Conservation (phyloP, 2,888 invertebrate genomes). For the Caenorhabditis japonica region DNA sequence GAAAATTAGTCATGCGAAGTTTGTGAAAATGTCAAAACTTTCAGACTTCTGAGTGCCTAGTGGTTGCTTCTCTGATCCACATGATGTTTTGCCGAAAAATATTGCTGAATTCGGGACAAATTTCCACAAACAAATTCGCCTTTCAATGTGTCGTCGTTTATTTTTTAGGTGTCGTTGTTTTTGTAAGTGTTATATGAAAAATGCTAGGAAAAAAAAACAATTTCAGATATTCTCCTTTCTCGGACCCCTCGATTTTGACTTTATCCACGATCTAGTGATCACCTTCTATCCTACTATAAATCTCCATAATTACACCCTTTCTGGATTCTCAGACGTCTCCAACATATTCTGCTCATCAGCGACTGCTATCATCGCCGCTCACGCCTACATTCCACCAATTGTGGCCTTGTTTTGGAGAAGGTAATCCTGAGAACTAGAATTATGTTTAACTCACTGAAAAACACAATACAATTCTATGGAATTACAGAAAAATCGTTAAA, state of each 20-base stretch:
- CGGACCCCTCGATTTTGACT: slow-evolving; percentile 20
- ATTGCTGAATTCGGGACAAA: slow-evolving; percentile 6
- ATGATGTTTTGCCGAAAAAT: slow-evolving; percentile 31
- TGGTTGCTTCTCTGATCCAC: slow-evolving; percentile 38
- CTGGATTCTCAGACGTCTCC: slow-evolving; percentile 32
- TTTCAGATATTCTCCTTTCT: slow-evolving; percentile 35
- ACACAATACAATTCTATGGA: background rate
- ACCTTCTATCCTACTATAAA: slow-evolving; percentile 11
- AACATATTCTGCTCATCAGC: slow-evolving; percentile 32
- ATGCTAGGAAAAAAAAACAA: slow-evolving; percentile 1
- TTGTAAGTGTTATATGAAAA: slow-evolving; percentile 10
- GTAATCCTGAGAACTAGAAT: slow-evolving; percentile 21
- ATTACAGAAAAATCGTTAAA: slow-evolving; percentile 21
- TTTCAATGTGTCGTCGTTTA: slow-evolving; percentile 28
- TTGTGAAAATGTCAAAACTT: no score
- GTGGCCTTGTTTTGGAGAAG: no score
- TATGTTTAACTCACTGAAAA: slow-evolving; percentile 10
- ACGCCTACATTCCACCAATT: no score
- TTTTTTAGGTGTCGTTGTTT: slow-evolving; percentile 7
- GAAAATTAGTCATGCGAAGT: no score
- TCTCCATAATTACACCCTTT: slow-evolving; percentile 19
- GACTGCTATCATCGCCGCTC: slow-evolving; percentile 18
- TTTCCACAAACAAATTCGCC: slow-evolving; percentile 5
- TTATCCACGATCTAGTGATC: no score
- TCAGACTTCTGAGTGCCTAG: slow-evolving; percentile 35